These are phyloP conservation scores for Rhinoraja longicauda DNA, from an alignment of 2,797 vertebrate species.

Conservation along the genomic window DNA sequence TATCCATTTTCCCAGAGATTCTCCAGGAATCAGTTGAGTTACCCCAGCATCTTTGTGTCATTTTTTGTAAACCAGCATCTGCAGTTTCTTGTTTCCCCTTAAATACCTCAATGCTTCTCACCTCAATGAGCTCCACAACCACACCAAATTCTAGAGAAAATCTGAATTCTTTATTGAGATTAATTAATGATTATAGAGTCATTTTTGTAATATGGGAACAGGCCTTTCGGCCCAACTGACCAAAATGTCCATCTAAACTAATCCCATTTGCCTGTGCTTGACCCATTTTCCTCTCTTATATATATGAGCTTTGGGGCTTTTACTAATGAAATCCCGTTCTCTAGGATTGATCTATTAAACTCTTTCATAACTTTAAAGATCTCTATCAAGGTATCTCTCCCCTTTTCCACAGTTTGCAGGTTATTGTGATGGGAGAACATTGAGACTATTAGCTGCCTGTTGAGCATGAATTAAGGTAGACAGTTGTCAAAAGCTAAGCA, in stretches of 20 bases:
- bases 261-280: no score
- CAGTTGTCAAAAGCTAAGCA: not conserved
- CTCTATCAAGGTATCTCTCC: not conserved
- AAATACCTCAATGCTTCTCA: not conserved
- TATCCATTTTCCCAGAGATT: no score
- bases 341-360: not conserved
- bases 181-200: not conserved
- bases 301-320: no score
- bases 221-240: no score
- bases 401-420: not conserved
- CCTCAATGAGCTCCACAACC: not conserved
- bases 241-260: no score
- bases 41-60: no score
- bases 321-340: not conserved
- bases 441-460: not conserved
- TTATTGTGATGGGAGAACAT: not conserved
- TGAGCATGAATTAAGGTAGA: not conserved
- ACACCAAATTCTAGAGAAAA: not conserved
- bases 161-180: not conserved
- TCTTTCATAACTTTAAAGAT: not conserved
- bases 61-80: no score
- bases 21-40: no score
- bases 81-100: no score
- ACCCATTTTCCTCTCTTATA: not conserved
- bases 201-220: no score